Evolutionary conservation across 2,113 vertebrate genomes (phyloP), one percentile per base, ranked within the genome.

Genomic region (Pycnonotus jocosus): DNA sequence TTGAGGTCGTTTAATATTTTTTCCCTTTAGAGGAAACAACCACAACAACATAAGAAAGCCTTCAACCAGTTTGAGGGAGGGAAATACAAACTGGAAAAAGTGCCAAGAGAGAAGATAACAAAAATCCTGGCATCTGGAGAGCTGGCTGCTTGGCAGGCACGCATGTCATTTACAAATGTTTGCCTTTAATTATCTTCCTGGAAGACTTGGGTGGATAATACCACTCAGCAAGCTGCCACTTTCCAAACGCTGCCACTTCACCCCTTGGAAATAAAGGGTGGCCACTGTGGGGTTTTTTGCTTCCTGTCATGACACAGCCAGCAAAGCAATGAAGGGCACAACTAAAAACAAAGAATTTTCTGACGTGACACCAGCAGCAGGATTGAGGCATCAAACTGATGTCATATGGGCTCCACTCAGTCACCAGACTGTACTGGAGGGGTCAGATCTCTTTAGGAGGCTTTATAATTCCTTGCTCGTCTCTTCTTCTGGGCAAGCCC

Each of bases 141-240:
- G 53, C 72, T 81, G 92, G 84, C 72, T 94, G 90, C 88, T 86
- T 88, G 90, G 92, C 86, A 77, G 48, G 80, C 64, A 12, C 6
- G 33, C 24, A 27, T 65, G 57, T 86, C 90, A 93, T 96, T 90
- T 95, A 96, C 76, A 93, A 97, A 93, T 93, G 90, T 94, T 97
- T 96, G 92, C 61, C 79, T 69, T 51, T 90, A 86, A 96, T 95
- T 78, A 76, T 23, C 42, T 68, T 50, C 61, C 86, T 92, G 92
- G 33, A 93, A 94, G 82, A 61, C 38, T n/a, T 42, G 66, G 61
- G 56, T 53, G 72, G 56, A 65, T 78, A 66, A 83, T 27, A 11
- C 28, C 37, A 24, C 35, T 8, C 44, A 95, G 58, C 72, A 66
- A 88, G 72, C 15, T 57, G 40, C 31, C 23, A 13, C 82, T 86